Percentiles rank a stretch among this genome's conserved stretches.
These are phyloP conservation scores for Melanotaenia maccullochi DNA, from an alignment of 2,797 vertebrate species.

Conservation along the genomic window DNA sequence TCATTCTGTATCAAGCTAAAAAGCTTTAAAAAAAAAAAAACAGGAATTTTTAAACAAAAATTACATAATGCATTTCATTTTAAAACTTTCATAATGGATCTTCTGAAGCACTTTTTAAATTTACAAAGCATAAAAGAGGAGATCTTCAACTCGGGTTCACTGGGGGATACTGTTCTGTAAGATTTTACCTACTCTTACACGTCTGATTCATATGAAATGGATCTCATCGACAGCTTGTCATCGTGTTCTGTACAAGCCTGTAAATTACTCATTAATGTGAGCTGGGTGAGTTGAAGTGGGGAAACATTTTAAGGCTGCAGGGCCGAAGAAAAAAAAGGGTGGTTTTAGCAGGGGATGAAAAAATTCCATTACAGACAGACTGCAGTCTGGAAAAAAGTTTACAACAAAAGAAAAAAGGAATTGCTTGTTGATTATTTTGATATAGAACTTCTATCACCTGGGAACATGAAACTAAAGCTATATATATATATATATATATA, in stretches of 20 bases:
- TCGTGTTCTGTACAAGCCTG: background rate
- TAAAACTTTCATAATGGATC: background rate
- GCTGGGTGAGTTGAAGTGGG: background rate
- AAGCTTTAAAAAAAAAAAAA: background rate
- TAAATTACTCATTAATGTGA: background rate
- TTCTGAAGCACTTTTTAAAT: background rate
- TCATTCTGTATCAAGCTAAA: constrained; percentile 1
- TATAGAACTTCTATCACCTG: background rate
- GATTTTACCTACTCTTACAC: background rate
- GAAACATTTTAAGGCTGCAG: background rate
- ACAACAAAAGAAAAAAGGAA: background rate
- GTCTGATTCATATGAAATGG: background rate
- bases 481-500: background rate
- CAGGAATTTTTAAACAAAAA: background rate
- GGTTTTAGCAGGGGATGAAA: constrained; percentile 1
- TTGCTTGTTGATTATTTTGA: background rate
- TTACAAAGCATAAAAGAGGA: background rate
- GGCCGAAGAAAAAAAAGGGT: background rate
- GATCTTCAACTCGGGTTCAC: background rate
- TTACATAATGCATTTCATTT: background rate
- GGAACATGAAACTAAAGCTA: background rate
- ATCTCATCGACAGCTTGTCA: background rate
- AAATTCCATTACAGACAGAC: background rate
- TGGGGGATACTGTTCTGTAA: background rate
- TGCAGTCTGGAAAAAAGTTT: background rate